Evolutionary conservation across 2,797 vertebrate species (phyloP).

Genomic region (Sphaeramia orbicularis): DNA sequence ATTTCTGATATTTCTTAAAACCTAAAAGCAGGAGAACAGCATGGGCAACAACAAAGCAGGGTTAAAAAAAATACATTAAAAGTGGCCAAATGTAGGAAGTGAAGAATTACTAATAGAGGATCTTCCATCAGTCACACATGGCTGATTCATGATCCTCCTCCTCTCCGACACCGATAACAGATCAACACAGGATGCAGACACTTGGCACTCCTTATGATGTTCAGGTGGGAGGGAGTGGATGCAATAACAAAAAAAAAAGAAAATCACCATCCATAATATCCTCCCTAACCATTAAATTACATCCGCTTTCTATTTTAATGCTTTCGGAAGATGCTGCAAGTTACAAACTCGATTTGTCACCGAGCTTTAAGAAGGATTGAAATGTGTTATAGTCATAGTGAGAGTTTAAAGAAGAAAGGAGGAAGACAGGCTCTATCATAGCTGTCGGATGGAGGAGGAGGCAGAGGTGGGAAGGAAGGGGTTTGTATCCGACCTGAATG

Average conservation of each 20-base stretch:
- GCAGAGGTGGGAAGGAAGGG: constrained; percentile 6
- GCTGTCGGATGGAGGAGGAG: constrained; percentile 23
- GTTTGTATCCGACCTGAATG: constrained; percentile 57
- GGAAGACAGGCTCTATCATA: constrained; percentile 50
- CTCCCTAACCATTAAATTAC: constrained; percentile 83
- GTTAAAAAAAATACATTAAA: background rate
- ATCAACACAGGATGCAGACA: constrained; percentile 51
- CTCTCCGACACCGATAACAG: constrained; percentile 44
- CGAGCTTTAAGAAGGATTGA: constrained; percentile 63
- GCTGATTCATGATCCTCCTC: constrained; percentile 43
- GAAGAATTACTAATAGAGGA: constrained; percentile 38
- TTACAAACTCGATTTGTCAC: constrained; percentile 70
- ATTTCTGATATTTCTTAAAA: too few relatives aligned
- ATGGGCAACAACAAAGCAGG: background rate
- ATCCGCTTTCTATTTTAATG: constrained; percentile 76
- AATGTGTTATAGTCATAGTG: constrained; percentile 58
- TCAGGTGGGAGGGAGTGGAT: constrained; percentile 57
- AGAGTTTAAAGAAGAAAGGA: constrained; percentile 64
- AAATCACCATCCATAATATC: constrained; percentile 59
- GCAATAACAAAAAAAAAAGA: background rate
- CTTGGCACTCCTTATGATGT: constrained; percentile 31
- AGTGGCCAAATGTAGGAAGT: constrained; percentile 8
- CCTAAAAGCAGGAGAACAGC: background rate
- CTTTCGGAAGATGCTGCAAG: constrained; percentile 65
- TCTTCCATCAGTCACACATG: constrained; percentile 33